phyloP scores from a whole-genome alignment of 2,888 invertebrate genomes.

The Ophraella communa region DNA sequence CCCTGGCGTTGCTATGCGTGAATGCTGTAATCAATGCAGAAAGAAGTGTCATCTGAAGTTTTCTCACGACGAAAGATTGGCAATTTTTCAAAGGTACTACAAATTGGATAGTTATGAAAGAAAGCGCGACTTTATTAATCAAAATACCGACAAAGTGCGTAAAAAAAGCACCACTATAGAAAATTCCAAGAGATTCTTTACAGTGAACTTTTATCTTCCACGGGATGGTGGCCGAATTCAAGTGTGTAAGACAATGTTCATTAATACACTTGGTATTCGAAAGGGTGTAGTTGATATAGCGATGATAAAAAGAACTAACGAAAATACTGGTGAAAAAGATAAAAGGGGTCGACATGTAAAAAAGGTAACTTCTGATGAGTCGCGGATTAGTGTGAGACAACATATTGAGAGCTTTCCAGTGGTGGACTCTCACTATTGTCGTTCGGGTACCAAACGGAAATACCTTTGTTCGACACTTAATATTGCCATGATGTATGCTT shows the following conservation, averaged over 20 bases:
- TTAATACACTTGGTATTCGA: slow-evolving; percentile 30
- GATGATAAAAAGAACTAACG: slow-evolving; percentile 23
- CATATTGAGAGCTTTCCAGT: slow-evolving; percentile 29
- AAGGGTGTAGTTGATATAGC: slow-evolving; percentile 35
- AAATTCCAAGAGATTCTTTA: background rate
- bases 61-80: background rate
- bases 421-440: slow-evolving; percentile 24
- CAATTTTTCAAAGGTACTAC: background rate
- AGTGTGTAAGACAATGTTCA: slow-evolving; percentile 33
- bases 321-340: slow-evolving; percentile 23
- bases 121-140: slow-evolving; percentile 4
- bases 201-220: background rate
- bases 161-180: background rate
- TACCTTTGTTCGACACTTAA: slow-evolving; percentile 13
- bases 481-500: slow-evolving; percentile 15
- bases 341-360: slow-evolving; percentile 12
- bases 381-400: slow-evolving; percentile 8
- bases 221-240: slow-evolving; percentile 8
- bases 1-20: background rate
- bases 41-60: background rate
- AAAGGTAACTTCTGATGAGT: slow-evolving; percentile 1
- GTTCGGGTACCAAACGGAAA: slow-evolving; percentile 11
- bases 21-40: background rate
- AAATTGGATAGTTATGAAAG: background rate
- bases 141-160: slow-evolving; percentile 3